Evolutionary conservation across 1,140 invertebrate genomes (phyloP).

Genomic region (Nylanderia fulva): DNA sequence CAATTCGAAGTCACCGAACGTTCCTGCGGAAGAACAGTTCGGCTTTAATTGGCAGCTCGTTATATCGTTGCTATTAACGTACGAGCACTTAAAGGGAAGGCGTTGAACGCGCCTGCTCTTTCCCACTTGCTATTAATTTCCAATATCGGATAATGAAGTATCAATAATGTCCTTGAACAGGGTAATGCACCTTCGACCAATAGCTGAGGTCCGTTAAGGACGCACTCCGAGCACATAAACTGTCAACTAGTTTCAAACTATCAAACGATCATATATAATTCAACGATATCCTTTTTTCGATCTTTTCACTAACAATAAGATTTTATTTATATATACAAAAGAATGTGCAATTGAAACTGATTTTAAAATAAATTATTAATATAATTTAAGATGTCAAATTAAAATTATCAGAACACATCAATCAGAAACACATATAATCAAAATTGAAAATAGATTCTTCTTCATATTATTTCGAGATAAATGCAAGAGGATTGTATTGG

Average conservation of each 20-base stretch:
- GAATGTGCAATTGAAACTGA: neutral
- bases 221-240: slow-evolving; percentile 23
- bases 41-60: slow-evolving; percentile 65
- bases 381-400: too few relatives aligned
- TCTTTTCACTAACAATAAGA: neutral
- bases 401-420: too few relatives aligned
- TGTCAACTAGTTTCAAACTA: slow-evolving; percentile 48
- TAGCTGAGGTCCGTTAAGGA: slow-evolving; percentile 32
- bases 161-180: slow-evolving; percentile 63
- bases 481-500: neutral
- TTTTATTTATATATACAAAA: neutral
- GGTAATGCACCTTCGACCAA: slow-evolving; percentile 45
- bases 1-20: neutral
- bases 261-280: slow-evolving; percentile 41
- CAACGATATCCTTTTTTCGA: slow-evolving; percentile 4
- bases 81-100: slow-evolving; percentile 23
- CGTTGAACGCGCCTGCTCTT: slow-evolving; percentile 21
- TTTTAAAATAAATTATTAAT: neutral
- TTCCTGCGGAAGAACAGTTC: slow-evolving; percentile 9
- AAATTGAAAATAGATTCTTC: neutral
- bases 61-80: slow-evolving; percentile 55
- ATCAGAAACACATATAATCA: neutral
- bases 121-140: slow-evolving; percentile 64
- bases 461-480: too few relatives aligned
- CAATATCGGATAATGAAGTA: slow-evolving; percentile 71